Evolutionary conservation across 2,113 vertebrate species (phyloP), one percentile per base, ranked within the genome.

Genomic region (Cyprinus carpio): DNA sequence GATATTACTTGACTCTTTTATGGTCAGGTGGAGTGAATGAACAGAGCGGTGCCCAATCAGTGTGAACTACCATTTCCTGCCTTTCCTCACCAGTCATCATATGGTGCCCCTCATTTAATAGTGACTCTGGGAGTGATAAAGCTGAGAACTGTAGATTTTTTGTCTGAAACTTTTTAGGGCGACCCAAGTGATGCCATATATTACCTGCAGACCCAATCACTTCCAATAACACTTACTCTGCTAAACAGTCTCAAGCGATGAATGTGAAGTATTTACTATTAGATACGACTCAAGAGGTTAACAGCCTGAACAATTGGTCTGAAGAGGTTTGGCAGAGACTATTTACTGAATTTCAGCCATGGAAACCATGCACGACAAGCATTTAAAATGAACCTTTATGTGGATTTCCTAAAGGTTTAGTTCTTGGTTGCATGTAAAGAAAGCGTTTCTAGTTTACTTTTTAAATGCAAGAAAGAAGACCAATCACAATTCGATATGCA

Each of bases 91-190:
- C 40, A 11, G 27, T 54, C 31, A 77, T n/a, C 37, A 31, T 58
- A 23, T 9, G 8, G 31, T 25, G 49, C 8, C 23, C 12, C 27
- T 81, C 2, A 64, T 76, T 81, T 87, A 74, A 87, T 56, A 25
- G 56, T 37, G 29, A 82, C 37, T 79, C 2, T 46, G 85, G 87
- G 87, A 85, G 64, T 84, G 43, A 62, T 88, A 85, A 88, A 67
- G 46, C 58, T 49, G 11, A 76, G 78, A 87, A 87, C 64, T 88
- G 72, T 82, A 74, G 77, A 16, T 81, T 88, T 37, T 49, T 81
- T 81, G 31, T 86, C 18, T 49, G 16, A 51, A 49, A 67, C 27
- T 51, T 84, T 81, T 84, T 40, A 6, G 5, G 6, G 5, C 37
- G 37, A 40, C 37, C 37, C 37, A 40, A 40, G 46, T 51, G 75